A percentile compares a stretch with the other conserved stretches of the same genome.
Conservation (phyloP, 2,888 invertebrate species). For the Crepidodera aurea region DNA sequence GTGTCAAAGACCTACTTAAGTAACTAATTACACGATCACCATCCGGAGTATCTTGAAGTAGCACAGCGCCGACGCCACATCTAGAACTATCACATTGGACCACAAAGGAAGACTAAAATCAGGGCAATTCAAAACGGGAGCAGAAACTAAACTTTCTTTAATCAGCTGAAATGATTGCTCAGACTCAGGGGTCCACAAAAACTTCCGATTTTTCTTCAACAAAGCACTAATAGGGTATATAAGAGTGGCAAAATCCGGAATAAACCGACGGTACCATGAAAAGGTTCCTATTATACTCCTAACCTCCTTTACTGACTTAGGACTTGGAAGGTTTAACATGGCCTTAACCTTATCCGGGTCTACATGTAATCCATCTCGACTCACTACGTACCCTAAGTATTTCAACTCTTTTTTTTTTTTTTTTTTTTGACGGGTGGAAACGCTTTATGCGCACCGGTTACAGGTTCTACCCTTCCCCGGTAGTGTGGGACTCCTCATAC, state of each 20-base stretch:
- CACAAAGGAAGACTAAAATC: slow-evolving; percentile 34
- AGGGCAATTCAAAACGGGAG: too few relatives aligned
- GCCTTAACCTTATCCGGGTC: too few relatives aligned
- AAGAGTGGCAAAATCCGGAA: slow-evolving; percentile 36
- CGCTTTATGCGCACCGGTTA: too few relatives aligned
- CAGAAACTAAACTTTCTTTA: slow-evolving; percentile 31
- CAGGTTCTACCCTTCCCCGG: too few relatives aligned
- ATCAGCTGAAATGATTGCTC: slow-evolving; percentile 29
- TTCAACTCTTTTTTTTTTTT: too few relatives aligned
- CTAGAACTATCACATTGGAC: slow-evolving; percentile 40
- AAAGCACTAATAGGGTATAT: slow-evolving; percentile 31
- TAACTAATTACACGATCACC: slow-evolving; percentile 37
- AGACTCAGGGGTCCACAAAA: slow-evolving; percentile 33
- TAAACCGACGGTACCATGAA: slow-evolving; percentile 42
- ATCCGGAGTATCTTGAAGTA: slow-evolving; percentile 29
- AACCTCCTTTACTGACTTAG: neutral
- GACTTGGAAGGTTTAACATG: neutral
- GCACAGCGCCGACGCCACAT: slow-evolving; percentile 38
- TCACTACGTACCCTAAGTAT: too few relatives aligned
- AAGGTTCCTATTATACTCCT: neutral
- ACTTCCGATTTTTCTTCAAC: slow-evolving; percentile 31
- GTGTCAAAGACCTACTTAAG: slow-evolving; percentile 28
- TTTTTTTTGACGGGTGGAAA: too few relatives aligned
- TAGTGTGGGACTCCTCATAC: too few relatives aligned
- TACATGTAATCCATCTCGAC: too few relatives aligned